phyloP scores from a whole-genome alignment of 2,888 invertebrate species.

The Palloptera scutellata region DNA sequence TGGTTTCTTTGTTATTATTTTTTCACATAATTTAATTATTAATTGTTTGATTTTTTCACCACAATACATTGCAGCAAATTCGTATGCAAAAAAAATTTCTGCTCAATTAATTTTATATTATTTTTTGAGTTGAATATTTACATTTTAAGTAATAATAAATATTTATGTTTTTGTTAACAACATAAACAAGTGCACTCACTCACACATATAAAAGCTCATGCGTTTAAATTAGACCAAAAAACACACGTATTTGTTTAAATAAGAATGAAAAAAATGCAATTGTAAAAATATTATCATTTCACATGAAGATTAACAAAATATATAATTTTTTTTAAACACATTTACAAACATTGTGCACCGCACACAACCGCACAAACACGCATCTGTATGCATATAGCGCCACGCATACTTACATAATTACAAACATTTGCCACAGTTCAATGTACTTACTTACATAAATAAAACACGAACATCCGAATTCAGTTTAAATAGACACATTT shows the following conservation, averaged over 20 bases:
- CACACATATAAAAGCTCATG: slow-evolving; percentile 1
- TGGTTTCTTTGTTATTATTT: too few species aligned
- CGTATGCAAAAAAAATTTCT: slow-evolving; percentile 1
- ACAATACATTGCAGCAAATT: background rate
- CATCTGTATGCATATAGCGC: slow-evolving; percentile 1
- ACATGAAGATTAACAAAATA: slow-evolving; percentile 25
- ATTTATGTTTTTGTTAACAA: background rate
- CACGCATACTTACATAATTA: slow-evolving; percentile 2
- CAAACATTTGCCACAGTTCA: background rate
- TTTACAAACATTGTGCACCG: slow-evolving; percentile 6
- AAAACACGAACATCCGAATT: too few species aligned
- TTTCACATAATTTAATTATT: background rate
- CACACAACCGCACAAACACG: slow-evolving; percentile 11
- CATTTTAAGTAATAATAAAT: slow-evolving; percentile 4
- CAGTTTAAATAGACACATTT: too few species aligned
- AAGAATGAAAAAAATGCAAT: slow-evolving; percentile 10
- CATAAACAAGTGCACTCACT: background rate
- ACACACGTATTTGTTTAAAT: background rate
- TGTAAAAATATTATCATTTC: slow-evolving; percentile 26
- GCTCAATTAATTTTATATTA: slow-evolving; percentile 17
- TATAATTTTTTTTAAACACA: background rate
- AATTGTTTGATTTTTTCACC: background rate
- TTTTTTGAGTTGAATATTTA: background rate
- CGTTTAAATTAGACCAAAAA: background rate
- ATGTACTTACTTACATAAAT: too few species aligned